Percentiles rank a stretch among this genome's conserved stretches.
These are phyloP conservation scores for Pachydiplax longipennis DNA, from an alignment of 2,888 invertebrate genomes.

Conservation along the genomic window DNA sequence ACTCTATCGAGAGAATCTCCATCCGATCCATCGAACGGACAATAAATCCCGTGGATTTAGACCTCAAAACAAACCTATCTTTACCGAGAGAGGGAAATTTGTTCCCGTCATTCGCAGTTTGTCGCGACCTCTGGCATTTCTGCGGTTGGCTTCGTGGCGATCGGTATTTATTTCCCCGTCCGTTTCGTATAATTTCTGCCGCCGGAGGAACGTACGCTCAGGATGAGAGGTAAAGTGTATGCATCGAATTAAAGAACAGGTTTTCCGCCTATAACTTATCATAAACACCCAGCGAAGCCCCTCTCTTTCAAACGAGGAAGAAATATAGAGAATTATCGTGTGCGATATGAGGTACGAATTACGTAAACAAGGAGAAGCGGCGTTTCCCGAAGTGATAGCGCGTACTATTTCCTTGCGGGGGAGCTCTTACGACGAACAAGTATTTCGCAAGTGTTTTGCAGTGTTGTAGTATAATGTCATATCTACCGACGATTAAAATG, in stretches of 20 bases:
- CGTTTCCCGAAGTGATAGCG: too few species aligned
- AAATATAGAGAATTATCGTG: neutral
- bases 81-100: neutral
- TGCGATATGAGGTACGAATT: neutral
- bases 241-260: neutral
- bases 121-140: neutral
- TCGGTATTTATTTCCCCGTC: neutral
- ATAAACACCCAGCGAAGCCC: neutral
- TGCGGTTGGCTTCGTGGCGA: neutral
- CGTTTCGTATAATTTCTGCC: neutral
- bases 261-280: neutral
- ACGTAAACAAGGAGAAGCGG: neutral
- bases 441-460: too few species aligned
- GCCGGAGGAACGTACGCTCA: neutral
- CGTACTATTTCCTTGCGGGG: too few species aligned
- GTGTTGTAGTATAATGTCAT: too few species aligned
- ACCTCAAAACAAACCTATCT: neutral
- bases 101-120: neutral
- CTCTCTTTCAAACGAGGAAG: neutral
- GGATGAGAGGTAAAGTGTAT: neutral
- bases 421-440: too few species aligned
- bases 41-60: neutral
- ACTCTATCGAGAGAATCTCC: neutral
- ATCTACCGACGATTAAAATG: too few species aligned
- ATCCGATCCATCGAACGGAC: neutral